phyloP scores from a whole-genome alignment of 2,113 vertebrate genomes.

The Caranx melampygus region DNA sequence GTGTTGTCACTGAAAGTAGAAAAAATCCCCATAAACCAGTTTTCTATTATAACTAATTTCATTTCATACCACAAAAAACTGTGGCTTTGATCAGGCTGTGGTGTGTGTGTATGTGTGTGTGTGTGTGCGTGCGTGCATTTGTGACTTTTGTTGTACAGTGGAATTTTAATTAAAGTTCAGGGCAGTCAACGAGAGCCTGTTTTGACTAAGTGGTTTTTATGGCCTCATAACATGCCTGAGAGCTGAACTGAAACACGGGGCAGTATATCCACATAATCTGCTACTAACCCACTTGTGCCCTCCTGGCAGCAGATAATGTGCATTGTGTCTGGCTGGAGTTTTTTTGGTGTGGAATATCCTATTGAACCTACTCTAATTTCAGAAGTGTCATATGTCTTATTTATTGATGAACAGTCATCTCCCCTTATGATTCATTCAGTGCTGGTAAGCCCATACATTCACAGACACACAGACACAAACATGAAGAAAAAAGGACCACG shows the following conservation, averaged over 20 bases:
- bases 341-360: constrained; percentile 48
- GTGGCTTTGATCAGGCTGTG: neutral
- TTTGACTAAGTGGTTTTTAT: constrained; percentile 43
- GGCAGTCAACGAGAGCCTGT: neutral
- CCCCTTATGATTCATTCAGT: neutral
- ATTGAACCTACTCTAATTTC: constrained; percentile 45
- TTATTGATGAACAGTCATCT: constrained; percentile 52
- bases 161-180: constrained; percentile 17
- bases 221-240: constrained; percentile 13
- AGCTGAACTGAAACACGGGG: constrained; percentile 9
- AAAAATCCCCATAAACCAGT: neutral
- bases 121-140: neutral
- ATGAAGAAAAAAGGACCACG: neutral
- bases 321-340: constrained; percentile 3
- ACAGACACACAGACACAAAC: neutral
- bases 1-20: no score
- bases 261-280: constrained; percentile 36
- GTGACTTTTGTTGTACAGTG: constrained; percentile 5
- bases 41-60: neutral
- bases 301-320: constrained; percentile 9
- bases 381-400: constrained; percentile 32
- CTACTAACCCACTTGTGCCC: constrained; percentile 4
- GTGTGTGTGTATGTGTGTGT: neutral
- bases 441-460: neutral
- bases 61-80: neutral